A percentile compares a stretch with the other conserved stretches of the same genome.
Conservation (phyloP, 2,888 invertebrate species). For the Ophion obscuratus region DNA sequence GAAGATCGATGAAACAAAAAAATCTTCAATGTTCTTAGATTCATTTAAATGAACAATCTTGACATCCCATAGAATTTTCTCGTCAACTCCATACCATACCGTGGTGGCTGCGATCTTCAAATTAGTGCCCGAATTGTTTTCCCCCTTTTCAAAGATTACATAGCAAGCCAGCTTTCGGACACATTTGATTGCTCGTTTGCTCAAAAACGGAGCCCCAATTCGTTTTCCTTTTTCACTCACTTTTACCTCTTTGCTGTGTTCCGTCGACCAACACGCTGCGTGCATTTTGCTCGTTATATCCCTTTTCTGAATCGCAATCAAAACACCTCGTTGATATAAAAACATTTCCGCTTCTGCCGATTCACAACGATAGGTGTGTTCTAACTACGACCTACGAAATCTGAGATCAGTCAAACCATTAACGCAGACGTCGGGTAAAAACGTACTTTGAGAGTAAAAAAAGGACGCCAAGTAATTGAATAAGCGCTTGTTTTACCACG, state of each 20-base stretch:
- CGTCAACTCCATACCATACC: no score
- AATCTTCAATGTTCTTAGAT: no score
- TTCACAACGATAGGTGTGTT: not conserved
- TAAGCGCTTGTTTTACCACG: no score
- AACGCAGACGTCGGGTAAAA: no score
- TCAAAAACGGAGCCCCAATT: not conserved
- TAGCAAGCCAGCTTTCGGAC: conserved; percentile 21
- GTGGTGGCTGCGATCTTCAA: not conserved
- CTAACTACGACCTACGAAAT: not conserved
- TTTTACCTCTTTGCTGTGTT: not conserved
- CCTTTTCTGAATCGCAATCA: not conserved
- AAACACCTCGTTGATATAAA: not conserved
- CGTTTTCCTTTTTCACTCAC: not conserved
- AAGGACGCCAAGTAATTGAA: no score
- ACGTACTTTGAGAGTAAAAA: no score
- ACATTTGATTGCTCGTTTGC: not conserved
- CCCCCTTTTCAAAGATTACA: conserved; percentile 22
- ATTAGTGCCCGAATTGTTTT: conserved; percentile 18
- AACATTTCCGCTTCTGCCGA: not conserved
- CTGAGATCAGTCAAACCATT: no score
- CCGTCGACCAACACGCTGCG: not conserved
- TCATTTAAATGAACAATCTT: no score
- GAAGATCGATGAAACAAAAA: no score
- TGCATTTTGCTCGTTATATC: not conserved
- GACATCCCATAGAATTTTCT: no score